These are phyloP conservation scores for Candidula unifasciata DNA, from an alignment of 2,888 invertebrate genomes.

Conservation along the genomic window DNA sequence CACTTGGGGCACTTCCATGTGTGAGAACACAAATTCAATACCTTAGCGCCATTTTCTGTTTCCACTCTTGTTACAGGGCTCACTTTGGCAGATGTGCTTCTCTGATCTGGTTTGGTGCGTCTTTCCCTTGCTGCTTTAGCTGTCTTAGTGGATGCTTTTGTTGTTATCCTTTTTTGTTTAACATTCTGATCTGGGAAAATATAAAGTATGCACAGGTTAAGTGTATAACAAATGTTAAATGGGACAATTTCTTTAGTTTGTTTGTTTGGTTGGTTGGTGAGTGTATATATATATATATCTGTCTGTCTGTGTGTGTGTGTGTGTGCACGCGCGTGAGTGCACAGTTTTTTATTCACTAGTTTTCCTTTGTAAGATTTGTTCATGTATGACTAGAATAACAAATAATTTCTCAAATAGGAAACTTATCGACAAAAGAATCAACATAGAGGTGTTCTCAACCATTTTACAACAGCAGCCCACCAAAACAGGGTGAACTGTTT, in stretches of 20 bases:
- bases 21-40: conserved; percentile 54
- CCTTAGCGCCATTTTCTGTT: conserved; percentile 43
- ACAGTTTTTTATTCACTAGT: background rate
- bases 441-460: too few species aligned
- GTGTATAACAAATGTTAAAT: background rate
- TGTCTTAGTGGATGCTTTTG: background rate
- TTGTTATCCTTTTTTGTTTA: conserved; percentile 37
- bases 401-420: too few species aligned
- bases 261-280: too few species aligned
- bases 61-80: conserved; percentile 37
- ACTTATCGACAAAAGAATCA: too few species aligned
- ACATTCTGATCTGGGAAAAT: conserved; percentile 16
- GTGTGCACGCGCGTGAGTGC: too few species aligned
- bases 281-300: too few species aligned
- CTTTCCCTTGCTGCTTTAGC: background rate
- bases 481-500: too few species aligned
- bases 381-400: too few species aligned
- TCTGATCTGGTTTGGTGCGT: background rate
- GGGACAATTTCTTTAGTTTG: too few species aligned
- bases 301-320: too few species aligned
- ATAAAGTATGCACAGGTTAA: background rate
- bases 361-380: background rate
- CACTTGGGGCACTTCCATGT: conserved; percentile 53
- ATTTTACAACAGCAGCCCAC: too few species aligned
- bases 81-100: background rate